Evolutionary conservation across 2,797 vertebrate species (phyloP).

Genomic region (Capromys pilorides): DNA sequence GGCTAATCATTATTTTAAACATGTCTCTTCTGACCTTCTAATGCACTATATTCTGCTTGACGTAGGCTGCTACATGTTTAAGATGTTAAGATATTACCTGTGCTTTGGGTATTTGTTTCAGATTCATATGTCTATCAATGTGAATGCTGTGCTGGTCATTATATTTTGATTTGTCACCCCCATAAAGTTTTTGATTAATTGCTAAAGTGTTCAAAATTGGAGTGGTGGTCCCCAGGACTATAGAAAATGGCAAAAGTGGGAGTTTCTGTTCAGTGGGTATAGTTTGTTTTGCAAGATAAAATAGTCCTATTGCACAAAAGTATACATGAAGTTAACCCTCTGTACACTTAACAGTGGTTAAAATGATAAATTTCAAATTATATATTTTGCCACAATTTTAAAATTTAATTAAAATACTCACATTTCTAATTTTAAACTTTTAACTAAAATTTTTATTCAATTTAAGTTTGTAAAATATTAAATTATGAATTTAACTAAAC

Average conservation of each 20-base stretch:
- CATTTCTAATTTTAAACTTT: neutral
- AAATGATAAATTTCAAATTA: neutral
- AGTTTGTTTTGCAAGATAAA: neutral
- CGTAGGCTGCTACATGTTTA: neutral
- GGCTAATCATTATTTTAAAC: conserved; percentile 36
- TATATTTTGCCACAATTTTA: neutral
- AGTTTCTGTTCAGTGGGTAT: neutral
- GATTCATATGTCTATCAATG: neutral
- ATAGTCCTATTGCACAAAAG: neutral
- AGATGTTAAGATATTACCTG: neutral
- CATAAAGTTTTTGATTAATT: neutral
- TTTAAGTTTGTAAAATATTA: neutral
- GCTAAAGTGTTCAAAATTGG: neutral
- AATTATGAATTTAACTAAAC: neutral
- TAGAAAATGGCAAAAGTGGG: neutral
- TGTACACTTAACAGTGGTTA: neutral
- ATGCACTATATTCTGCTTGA: neutral
- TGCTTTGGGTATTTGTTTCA: neutral
- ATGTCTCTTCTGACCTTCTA: neutral
- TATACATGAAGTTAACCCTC: neutral
- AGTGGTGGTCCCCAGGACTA: neutral
- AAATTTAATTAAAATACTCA: neutral
- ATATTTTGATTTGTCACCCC: neutral
- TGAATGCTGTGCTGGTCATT: neutral
- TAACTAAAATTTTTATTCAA: neutral